A percentile compares a stretch with the other conserved stretches of the same genome.
Conservation (phyloP, 2,797 vertebrate genomes). For the Dendrocincla tyrannina region DNA sequence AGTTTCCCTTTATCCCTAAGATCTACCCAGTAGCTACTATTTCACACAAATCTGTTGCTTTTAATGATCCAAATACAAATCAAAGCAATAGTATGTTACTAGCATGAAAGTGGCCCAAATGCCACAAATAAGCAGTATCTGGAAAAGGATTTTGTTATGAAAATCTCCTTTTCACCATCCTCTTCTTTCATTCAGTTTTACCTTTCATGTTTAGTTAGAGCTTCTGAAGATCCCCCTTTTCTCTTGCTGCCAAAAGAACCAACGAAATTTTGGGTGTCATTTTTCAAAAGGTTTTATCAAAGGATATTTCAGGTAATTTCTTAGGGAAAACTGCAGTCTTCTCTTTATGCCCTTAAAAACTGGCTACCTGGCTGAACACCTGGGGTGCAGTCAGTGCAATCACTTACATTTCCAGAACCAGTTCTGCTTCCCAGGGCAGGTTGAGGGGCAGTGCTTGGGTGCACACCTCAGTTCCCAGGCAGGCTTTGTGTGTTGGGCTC, state of each 20-base stretch:
- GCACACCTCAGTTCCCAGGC: background rate
- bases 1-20: background rate
- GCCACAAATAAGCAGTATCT: background rate
- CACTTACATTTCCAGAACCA: background rate
- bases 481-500: background rate
- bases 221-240: background rate
- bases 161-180: background rate
- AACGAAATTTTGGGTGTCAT: fast-evolving
- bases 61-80: background rate
- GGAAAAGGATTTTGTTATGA: background rate
- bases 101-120: background rate
- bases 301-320: background rate
- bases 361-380: background rate
- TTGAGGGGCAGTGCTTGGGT: fast-evolving
- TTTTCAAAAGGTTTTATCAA: background rate
- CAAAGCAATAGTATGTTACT: background rate
- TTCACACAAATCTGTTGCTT: background rate
- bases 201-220: background rate
- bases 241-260: background rate
- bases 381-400: background rate
- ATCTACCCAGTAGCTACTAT: background rate
- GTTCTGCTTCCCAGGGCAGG: background rate
- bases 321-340: background rate
- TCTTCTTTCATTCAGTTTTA: background rate
- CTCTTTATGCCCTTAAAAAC: background rate